Base-by-base conservation (phyloP, 1,140 invertebrate species). In the Diorhabda elongata region DNA sequence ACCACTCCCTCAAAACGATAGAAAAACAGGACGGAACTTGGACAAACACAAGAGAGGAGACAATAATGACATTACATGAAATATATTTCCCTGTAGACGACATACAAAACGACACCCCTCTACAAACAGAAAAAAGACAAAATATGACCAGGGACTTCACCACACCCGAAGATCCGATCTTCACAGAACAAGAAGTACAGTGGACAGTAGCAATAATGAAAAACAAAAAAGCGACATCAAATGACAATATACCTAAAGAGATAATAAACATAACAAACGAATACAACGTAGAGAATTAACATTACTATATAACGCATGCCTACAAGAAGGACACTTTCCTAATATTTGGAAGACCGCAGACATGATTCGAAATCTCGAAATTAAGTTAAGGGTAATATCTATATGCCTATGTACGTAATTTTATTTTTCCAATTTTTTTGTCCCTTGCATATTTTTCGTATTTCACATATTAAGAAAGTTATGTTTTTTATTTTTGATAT, bases 161-260 rank as follows among this genome's bases (percentile, higher is more conserved):
- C 5, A 59, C 5, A 5, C 4, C 5, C 9, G 58, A 59, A 4
- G 5, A 59, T 8, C 26, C 26, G 26, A 26, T 26, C 26, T 26
- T 8, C 58, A 5, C 58, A 59, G 26, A 11, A 41, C 58, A 59
- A 59, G 42, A 62, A 5, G 5, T 62, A 44, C 4, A 8, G 4
- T 7, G 11, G 7, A 9, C 4, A 6, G 4, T 62, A 5, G 11
- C 42, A 42, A 6, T 7, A 5, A 60, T 60, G 58, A 60, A 42
- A 62, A 62, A 11, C 42, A 45, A 45, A 9, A 62, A 62, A 44
- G 61, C 61, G n/a, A 41, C 61, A 62, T 5, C 61, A 5, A 6
- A 5, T 5, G 42, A 62, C 61, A 5, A 42, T 41, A 4, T 62
- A 44, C 2, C 45, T 6, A 52, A 52, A 52, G 45, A 52, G 8